phyloP scores from a whole-genome alignment of 2,113 vertebrate genomes.

The Chiloscyllium plagiosum region DNA sequence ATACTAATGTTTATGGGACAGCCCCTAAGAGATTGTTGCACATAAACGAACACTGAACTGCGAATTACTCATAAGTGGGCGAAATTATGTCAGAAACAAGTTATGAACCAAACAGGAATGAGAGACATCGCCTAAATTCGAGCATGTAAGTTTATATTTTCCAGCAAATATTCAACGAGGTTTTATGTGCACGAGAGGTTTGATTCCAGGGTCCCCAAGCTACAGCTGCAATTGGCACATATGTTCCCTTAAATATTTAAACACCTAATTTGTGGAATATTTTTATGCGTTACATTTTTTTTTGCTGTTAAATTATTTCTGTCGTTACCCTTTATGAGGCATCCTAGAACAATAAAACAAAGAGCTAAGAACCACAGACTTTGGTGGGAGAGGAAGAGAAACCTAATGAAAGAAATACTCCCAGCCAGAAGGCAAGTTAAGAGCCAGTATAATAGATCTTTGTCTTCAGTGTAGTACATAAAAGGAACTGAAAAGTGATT shows the following conservation, averaged over 20 bases:
- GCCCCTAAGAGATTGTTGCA: constrained; percentile 8
- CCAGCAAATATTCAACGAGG: constrained; percentile 1
- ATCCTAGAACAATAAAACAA: constrained; percentile 33
- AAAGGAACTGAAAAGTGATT: background rate
- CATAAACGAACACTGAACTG: constrained; percentile 5
- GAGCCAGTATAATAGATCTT: background rate
- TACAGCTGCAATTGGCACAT: constrained; percentile 16
- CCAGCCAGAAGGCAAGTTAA: background rate
- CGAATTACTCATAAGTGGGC: constrained; percentile 21
- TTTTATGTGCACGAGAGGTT: constrained; percentile 22
- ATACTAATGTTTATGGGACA: background rate
- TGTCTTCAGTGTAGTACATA: background rate
- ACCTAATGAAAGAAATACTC: background rate
- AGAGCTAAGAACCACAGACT: background rate
- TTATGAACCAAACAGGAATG: constrained; percentile 22
- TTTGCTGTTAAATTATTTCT: constrained; percentile 31
- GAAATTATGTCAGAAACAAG: constrained; percentile 22
- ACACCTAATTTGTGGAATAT: constrained; percentile 36
- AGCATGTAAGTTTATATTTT: constrained; percentile 20
- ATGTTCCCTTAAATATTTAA: constrained; percentile 38
- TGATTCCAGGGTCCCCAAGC: constrained; percentile 12
- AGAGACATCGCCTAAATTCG: background rate
- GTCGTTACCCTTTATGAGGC: constrained; percentile 28
- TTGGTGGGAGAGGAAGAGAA: background rate
- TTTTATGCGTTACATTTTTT: constrained; percentile 27